Base-by-base conservation (phyloP, 2,797 vertebrate species). In the Brachyalestes nurse region DNA sequence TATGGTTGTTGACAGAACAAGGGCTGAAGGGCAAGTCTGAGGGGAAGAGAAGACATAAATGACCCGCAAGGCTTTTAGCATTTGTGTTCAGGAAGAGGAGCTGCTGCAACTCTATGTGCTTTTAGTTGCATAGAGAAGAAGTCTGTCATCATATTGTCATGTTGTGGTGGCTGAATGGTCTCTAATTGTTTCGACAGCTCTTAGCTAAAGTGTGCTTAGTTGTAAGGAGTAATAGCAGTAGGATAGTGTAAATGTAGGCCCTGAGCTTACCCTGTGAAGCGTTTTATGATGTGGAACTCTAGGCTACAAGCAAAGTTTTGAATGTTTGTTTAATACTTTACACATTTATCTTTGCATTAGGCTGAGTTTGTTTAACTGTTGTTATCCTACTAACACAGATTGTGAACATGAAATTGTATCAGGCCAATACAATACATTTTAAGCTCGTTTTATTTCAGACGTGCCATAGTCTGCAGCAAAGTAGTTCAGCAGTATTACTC, bases 131-230 rank as follows among this genome's bases (percentile, higher is more conserved):
- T 19, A 55, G 62, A 77, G 60, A 28, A 53, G 79, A 53, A 55
- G 62, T 72, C 67, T 66, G 51, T 65, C 74, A 77, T 23, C 58
- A 53, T 42, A 25, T 40, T 40, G 61, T 77, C 72, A 77, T 14
- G 19, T 34, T 28, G 47, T 23, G 53, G 66, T 17, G 14, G n/a
- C 61, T 17, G 67, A 64, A 12, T 38, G 47, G 16, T 57, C n/a
- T 65, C 12, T 21, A 16, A 65, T 57, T 47, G 51, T n/a, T 73
- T 77, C 65, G 69, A 38, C 51, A 73, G 60, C 40, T 49, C 49
- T 65, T 42, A 57, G 25, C 34, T 66, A 10, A 77, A 57, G 74
- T 49, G 25, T 49, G 28, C 75, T 47, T 9, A 25, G 17, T 66
- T 49, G 51, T 58, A 49, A 57, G 60, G 60, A 58, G 28, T 72